Conservation (phyloP, 2,888 invertebrate genomes). For the Physocephala rufipes region DNA sequence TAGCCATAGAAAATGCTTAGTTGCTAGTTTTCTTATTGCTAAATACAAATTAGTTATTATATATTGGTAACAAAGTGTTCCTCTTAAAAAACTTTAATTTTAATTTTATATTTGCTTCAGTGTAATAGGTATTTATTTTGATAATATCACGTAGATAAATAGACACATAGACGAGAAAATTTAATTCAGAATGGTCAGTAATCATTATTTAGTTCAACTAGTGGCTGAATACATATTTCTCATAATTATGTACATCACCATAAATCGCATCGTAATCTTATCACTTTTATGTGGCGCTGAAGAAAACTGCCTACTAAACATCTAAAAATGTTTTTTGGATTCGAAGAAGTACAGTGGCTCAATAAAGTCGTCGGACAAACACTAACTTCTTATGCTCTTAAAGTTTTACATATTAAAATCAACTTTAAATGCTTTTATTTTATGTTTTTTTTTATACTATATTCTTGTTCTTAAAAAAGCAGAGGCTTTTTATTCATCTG, state of each 20-base stretch:
- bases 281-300: too few relatives aligned
- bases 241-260: background rate
- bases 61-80: too few relatives aligned
- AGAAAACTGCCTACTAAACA: too few relatives aligned
- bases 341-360: background rate
- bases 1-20: conserved; percentile 11
- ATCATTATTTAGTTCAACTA: background rate
- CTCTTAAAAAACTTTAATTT: background rate
- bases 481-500: too few relatives aligned
- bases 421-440: too few relatives aligned
- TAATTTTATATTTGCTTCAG: background rate
- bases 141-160: conserved; percentile 21
- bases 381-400: too few relatives aligned
- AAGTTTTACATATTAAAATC: too few relatives aligned
- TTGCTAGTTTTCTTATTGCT: background rate
- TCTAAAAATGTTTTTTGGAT: background rate
- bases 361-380: too few relatives aligned
- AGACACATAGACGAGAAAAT: conserved; percentile 31
- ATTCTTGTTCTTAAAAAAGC: too few relatives aligned
- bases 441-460: too few relatives aligned
- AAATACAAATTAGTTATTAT: too few relatives aligned
- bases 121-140: background rate
- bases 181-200: conserved; percentile 4
- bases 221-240: background rate
- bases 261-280: too few relatives aligned